Conservation (phyloP, 2,797 vertebrate species). For the Anguilla marmorata region DNA sequence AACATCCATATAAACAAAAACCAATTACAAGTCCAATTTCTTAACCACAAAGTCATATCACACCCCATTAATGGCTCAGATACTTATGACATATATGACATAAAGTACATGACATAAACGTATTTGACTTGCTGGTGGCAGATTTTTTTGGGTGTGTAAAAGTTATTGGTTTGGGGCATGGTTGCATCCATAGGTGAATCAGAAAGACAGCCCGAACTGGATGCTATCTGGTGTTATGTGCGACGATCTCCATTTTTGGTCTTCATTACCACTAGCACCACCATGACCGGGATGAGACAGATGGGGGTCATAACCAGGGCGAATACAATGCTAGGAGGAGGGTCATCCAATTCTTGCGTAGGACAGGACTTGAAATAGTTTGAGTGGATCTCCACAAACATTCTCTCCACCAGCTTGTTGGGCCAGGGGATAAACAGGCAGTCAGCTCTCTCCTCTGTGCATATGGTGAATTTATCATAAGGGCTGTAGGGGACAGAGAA, state of each 20-base stretch:
- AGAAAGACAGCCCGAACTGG: neutral
- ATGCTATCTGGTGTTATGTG: conserved; percentile 50
- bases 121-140: neutral
- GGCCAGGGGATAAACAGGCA: conserved; percentile 73
- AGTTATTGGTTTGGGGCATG: neutral
- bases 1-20: neutral
- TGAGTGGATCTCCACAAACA: conserved; percentile 68
- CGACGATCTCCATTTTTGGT: conserved; percentile 71
- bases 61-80: neutral
- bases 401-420: conserved; percentile 59
- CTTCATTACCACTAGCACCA: conserved; percentile 69
- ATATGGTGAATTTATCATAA: conserved; percentile 68
- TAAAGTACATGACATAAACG: neutral
- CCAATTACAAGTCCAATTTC: neutral
- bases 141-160: neutral
- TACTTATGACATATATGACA: neutral
- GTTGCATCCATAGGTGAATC: neutral
- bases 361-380: conserved; percentile 69
- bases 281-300: conserved; percentile 74
- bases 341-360: conserved; percentile 56
- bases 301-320: conserved; percentile 71
- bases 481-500: conserved; percentile 48
- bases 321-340: conserved; percentile 55
- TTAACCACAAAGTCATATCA: neutral
- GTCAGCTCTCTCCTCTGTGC: conserved; percentile 69